These are phyloP conservation scores for Pomacea maculata DNA, from an alignment of 1,140 invertebrate genomes.

Conservation along the genomic window DNA sequence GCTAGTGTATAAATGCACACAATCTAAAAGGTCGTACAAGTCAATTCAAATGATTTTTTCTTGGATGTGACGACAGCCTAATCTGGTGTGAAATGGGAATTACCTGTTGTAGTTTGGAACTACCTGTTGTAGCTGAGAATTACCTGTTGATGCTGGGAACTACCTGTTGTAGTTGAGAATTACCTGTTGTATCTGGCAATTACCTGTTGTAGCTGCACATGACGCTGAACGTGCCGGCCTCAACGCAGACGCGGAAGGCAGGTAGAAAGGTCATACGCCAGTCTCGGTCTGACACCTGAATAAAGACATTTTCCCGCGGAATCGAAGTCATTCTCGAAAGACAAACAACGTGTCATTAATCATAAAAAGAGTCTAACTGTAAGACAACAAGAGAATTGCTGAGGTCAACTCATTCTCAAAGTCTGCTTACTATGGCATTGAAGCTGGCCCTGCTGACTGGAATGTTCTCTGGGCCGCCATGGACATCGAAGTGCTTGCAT, in stretches of 20 bases:
- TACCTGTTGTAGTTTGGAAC: constrained; percentile 21
- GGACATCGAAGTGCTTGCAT: constrained; percentile 61
- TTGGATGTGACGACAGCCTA: neutral
- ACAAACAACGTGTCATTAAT: no score
- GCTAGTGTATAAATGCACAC: no score
- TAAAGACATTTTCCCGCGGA: no score
- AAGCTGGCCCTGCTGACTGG: constrained; percentile 53
- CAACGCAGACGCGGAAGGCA: constrained; percentile 55
- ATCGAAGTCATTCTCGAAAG: no score
- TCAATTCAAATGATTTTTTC: neutral
- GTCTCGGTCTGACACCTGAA: constrained; percentile 51
- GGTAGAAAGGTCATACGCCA: constrained; percentile 58
- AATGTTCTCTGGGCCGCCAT: constrained; percentile 60
- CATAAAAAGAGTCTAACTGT: no score
- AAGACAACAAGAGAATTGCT: no score
- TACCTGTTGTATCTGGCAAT: no score
- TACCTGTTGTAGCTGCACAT: constrained; percentile 62
- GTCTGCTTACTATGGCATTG: constrained; percentile 51
- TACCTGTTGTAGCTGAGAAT: no score
- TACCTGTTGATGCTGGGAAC: no score
- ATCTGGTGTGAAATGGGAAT: neutral
- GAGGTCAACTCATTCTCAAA: no score
- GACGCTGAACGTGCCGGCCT: constrained; percentile 57
- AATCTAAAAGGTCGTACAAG: no score
- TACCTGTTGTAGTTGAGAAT: no score